A percentile compares a stretch with the other conserved stretches of the same genome.
Conservation (phyloP, 2,888 invertebrate species). For the Rhingia campestris region DNA sequence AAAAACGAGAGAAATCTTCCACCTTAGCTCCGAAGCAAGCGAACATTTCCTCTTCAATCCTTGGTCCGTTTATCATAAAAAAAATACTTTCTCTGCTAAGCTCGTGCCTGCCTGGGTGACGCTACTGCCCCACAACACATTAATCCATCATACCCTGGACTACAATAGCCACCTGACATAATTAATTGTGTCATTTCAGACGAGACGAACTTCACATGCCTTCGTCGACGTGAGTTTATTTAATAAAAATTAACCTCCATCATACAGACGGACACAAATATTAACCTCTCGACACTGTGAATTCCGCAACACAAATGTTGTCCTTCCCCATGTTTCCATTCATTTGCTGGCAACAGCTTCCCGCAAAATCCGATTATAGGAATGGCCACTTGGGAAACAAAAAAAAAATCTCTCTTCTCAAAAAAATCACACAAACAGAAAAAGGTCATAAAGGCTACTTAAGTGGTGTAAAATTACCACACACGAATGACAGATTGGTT, state of each 20-base stretch:
- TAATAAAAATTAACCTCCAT: conserved; percentile 38
- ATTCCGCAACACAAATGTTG: background rate
- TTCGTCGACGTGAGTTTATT: conserved; percentile 31
- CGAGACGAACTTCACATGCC: background rate
- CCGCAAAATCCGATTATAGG: conserved; percentile 64
- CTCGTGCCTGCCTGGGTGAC: too few relatives aligned
- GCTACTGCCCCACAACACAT: too few relatives aligned
- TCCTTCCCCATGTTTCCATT: too few relatives aligned
- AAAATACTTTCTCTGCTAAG: too few relatives aligned
- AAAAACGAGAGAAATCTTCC: too few relatives aligned
- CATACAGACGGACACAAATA: conserved; percentile 40
- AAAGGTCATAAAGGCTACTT: conserved; percentile 71
- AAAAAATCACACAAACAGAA: conserved; percentile 55
- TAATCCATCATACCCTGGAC: background rate
- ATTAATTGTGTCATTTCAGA: conserved; percentile 9
- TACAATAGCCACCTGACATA: background rate
- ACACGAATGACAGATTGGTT: conserved; percentile 70
- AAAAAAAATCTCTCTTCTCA: background rate
- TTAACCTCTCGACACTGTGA: conserved; percentile 44
- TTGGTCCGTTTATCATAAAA: too few relatives aligned
- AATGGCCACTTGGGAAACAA: conserved; percentile 31
- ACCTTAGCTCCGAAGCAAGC: too few relatives aligned
- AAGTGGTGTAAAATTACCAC: conserved; percentile 74
- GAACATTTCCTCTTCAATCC: too few relatives aligned
- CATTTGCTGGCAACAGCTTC: background rate